phyloP scores from a whole-genome alignment of 2,113 vertebrate genomes.

The Orthonyx spaldingii region DNA sequence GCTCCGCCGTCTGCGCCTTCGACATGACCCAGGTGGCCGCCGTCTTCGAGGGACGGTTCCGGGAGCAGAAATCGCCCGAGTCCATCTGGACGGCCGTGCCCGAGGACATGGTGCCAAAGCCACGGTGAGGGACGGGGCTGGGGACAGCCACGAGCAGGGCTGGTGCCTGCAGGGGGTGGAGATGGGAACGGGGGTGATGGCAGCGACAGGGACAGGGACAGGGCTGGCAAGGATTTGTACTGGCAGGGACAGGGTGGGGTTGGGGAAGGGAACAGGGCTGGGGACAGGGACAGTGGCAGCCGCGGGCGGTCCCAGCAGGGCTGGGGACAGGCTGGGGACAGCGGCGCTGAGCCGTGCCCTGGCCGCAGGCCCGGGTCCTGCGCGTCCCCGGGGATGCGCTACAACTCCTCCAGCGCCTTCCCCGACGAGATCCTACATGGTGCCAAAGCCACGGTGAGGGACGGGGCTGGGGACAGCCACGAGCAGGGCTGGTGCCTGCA shows the following conservation, averaged over 20 bases:
- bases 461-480: background rate
- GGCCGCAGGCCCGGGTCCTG: slow-evolving; percentile 86
- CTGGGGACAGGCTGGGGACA: background rate
- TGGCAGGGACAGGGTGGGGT: background rate
- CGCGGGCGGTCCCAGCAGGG: background rate
- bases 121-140: slow-evolving; percentile 75
- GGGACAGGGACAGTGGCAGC: background rate
- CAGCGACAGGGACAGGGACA: background rate
- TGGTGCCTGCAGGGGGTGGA: background rate
- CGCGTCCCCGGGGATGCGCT: slow-evolving; percentile 81
- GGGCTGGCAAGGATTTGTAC: background rate
- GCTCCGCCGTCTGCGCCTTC: slow-evolving; percentile 92
- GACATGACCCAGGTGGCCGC: slow-evolving; percentile 91
- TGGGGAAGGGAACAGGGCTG: background rate
- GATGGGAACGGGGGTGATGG: no score
- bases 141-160: background rate
- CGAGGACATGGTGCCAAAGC: slow-evolving; percentile 89
- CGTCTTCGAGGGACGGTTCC: slow-evolving; percentile 91
- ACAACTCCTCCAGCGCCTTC: slow-evolving; percentile 89
- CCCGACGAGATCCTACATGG: slow-evolving; percentile 94
- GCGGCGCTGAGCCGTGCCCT: background rate
- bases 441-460: slow-evolving; percentile 88
- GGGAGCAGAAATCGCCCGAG: slow-evolving; percentile 93
- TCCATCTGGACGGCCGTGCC: slow-evolving; percentile 94
- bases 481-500: background rate